A percentile compares a stretch with the other conserved stretches of the same genome.
These are phyloP conservation scores for Bugula neritina DNA, from an alignment of 2,888 invertebrate species.

Conservation along the genomic window DNA sequence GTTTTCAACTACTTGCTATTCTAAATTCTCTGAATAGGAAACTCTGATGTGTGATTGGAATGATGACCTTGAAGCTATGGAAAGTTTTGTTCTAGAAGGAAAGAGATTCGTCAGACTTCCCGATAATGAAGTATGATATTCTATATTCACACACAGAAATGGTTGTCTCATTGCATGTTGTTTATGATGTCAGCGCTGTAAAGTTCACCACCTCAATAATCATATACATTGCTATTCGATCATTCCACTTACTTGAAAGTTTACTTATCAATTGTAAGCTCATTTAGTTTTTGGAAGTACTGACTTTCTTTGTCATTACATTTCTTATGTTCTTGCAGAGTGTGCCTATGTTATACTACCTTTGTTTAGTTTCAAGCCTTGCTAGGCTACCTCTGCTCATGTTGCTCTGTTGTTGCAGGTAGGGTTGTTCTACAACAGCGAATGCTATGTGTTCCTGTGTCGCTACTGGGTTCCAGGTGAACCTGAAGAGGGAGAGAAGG, in stretches of 20 bases:
- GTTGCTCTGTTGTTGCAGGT: not conserved
- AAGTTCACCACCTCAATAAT: too few relatives aligned
- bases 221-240: too few relatives aligned
- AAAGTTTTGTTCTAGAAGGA: constrained; percentile 91
- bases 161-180: too few relatives aligned
- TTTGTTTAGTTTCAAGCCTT: not conserved
- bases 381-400: not conserved
- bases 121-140: constrained; percentile 76
- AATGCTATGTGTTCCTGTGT: constrained; percentile 96
- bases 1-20: too few relatives aligned
- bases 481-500: constrained; percentile 56
- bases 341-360: too few relatives aligned
- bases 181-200: too few relatives aligned
- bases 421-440: constrained; percentile 72
- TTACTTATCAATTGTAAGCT: too few relatives aligned
- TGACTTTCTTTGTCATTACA: too few relatives aligned
- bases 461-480: constrained; percentile 77
- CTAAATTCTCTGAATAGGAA: constrained; percentile 55
- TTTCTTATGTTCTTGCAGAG: too few relatives aligned
- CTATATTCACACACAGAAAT: too few relatives aligned
- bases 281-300: too few relatives aligned
- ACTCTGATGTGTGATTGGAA: constrained; percentile 87
- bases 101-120: constrained; percentile 94
- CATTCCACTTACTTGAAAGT: too few relatives aligned
- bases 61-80: constrained; percentile 95